A percentile compares a stretch with the other conserved stretches of the same genome.
phyloP scores from a whole-genome alignment of 2,888 invertebrate genomes.

The Drosophila falleni region DNA sequence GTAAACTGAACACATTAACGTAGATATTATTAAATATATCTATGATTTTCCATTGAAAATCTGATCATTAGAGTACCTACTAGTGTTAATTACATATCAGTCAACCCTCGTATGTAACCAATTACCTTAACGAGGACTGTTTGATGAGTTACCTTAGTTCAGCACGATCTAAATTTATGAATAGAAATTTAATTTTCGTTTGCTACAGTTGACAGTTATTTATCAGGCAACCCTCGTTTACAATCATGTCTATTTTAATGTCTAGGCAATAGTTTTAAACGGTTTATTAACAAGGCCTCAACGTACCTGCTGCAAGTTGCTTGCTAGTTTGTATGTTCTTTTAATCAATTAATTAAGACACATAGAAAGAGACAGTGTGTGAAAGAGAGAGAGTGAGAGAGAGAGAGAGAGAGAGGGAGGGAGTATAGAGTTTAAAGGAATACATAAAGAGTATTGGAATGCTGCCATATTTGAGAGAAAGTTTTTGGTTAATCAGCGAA shows the following conservation, averaged over 20 bases:
- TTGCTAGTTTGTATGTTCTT: slow-evolving; percentile 82
- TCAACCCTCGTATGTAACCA: not conserved
- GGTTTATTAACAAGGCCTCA: slow-evolving; percentile 80
- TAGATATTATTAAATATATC: too few species aligned
- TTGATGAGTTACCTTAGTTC: slow-evolving; percentile 8
- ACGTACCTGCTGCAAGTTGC: slow-evolving; percentile 84
- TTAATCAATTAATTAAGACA: slow-evolving; percentile 37
- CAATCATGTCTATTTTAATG: slow-evolving; percentile 48
- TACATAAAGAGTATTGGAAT: slow-evolving; percentile 56
- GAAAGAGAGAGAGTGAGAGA: slow-evolving; percentile 5
- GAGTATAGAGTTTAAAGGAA: slow-evolving; percentile 15
- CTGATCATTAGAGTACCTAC: not conserved
- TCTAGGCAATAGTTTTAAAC: slow-evolving; percentile 68
- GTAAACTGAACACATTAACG: too few species aligned
- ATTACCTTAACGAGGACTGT: not conserved
- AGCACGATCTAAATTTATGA: not conserved
- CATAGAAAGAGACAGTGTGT: slow-evolving; percentile 5
- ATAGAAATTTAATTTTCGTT: not conserved
- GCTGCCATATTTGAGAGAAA: slow-evolving; percentile 54
- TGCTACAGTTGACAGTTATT: not conserved
- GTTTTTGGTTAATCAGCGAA: slow-evolving; percentile 52
- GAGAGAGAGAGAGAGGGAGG: slow-evolving; percentile 1
- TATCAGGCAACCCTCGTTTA: slow-evolving; percentile 15
- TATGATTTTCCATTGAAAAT: not conserved
- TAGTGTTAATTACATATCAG: not conserved